A percentile compares a stretch with the other conserved stretches of the same genome.
phyloP scores from a whole-genome alignment of 37 sponge, comb jelly and placozoan species.

The Aplysina aerophoba region DNA sequence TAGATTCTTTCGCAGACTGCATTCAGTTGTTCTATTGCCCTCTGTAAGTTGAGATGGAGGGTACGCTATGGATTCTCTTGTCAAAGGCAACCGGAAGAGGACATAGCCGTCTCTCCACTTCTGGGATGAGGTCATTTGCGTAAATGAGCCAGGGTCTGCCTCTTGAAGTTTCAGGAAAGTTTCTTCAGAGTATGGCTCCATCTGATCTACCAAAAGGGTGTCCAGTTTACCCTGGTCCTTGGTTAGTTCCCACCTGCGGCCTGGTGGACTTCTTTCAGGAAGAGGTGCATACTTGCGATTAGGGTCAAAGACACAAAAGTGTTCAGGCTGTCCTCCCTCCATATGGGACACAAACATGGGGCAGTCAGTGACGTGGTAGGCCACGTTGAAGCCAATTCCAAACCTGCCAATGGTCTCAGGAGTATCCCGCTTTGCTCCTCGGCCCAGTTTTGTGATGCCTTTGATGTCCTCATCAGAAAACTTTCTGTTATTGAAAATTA shows the following conservation, averaged over 20 bases:
- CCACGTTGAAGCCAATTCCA: constrained; percentile 91
- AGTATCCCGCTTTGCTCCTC: constrained; percentile 67
- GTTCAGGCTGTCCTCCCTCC: constrained; percentile 40
- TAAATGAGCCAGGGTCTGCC: constrained; percentile 16
- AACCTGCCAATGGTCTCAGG: constrained; percentile 75
- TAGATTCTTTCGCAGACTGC: constrained; percentile 23
- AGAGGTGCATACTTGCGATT: constrained; percentile 36
- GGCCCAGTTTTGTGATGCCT: constrained; percentile 78
- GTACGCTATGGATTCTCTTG: constrained; percentile 1
- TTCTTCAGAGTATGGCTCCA: constrained; percentile 52
- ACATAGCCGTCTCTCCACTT: constrained; percentile 47
- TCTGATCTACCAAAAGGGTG: constrained; percentile 50
- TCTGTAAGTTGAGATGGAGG: not conserved
- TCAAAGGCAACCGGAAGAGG: constrained; percentile 63
- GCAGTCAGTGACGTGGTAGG: constrained; percentile 89
- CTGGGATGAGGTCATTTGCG: not conserved
- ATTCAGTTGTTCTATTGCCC: not conserved
- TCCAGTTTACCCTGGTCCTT: not conserved
- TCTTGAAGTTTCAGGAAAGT: constrained; percentile 4
- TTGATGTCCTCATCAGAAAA: constrained; percentile 73
- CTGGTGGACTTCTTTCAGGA: not conserved
- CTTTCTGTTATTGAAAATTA: constrained; percentile 70
- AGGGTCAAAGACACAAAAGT: constrained; percentile 83
- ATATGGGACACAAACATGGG: constrained; percentile 70
- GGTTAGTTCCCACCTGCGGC: constrained; percentile 7